Conservation (phyloP, 1,140 invertebrate species). For the Coenobita brevimanus region DNA sequence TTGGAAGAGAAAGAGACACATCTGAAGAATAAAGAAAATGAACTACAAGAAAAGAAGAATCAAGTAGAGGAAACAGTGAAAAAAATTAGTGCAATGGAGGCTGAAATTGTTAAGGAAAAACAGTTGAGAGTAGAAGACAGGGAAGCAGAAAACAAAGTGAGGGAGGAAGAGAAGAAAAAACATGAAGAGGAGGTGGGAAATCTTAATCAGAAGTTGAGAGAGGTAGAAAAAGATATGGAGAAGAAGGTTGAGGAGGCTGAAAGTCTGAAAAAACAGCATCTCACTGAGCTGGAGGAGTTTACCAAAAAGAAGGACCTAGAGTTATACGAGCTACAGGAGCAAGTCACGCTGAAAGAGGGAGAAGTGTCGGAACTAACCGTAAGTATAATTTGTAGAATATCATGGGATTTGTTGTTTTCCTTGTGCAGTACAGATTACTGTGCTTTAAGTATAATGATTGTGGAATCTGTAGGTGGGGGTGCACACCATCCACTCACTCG, state of each 20-base stretch:
- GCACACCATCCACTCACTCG: too few relatives aligned
- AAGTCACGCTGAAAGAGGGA: constrained; percentile 69
- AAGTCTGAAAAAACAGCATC: constrained; percentile 68
- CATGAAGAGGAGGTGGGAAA: constrained; percentile 22
- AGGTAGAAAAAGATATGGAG: constrained; percentile 72
- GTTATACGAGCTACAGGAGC: constrained; percentile 58
- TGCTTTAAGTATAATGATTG: too few relatives aligned
- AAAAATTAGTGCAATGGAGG: constrained; percentile 19
- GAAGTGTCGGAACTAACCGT: constrained; percentile 70
- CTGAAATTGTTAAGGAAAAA: constrained; percentile 17
- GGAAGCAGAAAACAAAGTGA: background rate
- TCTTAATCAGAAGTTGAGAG: constrained; percentile 29
- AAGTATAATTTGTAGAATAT: too few relatives aligned
- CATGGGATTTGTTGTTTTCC: too few relatives aligned
- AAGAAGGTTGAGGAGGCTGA: constrained; percentile 71
- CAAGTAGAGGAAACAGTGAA: constrained; percentile 25
- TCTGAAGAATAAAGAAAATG: background rate
- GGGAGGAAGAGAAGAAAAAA: constrained; percentile 25
- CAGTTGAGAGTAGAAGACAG: constrained; percentile 24
- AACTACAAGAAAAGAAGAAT: constrained; percentile 35
- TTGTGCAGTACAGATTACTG: background rate
- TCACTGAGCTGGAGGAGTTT: constrained; percentile 75
- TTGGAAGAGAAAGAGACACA: background rate
- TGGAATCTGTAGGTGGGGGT: too few relatives aligned
- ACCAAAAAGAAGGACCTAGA: constrained; percentile 71